Base-by-base conservation (phyloP, 53 echinoderm and acorn worm species). In the Hippasteria phrygiana region DNA sequence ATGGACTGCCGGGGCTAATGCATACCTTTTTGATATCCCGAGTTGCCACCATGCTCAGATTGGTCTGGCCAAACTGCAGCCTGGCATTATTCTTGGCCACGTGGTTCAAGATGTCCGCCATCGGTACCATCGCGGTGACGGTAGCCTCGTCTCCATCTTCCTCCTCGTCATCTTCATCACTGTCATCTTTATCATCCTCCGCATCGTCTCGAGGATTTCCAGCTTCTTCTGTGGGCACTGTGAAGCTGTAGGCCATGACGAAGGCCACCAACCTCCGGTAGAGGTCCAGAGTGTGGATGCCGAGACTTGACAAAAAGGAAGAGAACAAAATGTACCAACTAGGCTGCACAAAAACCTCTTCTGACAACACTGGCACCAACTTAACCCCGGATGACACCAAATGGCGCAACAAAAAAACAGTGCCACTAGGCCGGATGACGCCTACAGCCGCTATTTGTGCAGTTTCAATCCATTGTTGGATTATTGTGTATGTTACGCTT, bases 231-330 rank as follows among this genome's bases (percentile, higher is more conserved):
- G 75, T 75, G 46, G 89, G 89, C 54, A 94, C 95, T 0, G 95
- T 93, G 90, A 98, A 98, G 75, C 98, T 98, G 88, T 98, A 98
- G 8, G 98, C 94, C 98, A 98, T 98, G 10, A 98, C 90, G 75
- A 98, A 98, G 48, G 95, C 92, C 1, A 98, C 98, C 87, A 90
- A 94, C 87, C 92, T 93, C 72, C 91, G 91, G 94, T 98, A 98
- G 0, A 98, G 87, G 5, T 95, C 91, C 13, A 98, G 83, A 4
- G 89, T 98, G 90, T 98, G 98, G 16, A 83, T 62, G 53, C 94
- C 63, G 22, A 74, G 56, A 88, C 94, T 98, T n/a, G n/a, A n/a
- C n/a, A n/a, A 78, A 42, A 6, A 71, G 31, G 31, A 71, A 37
- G 46, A 10, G 17, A 75, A 74, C 7, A 75, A 46, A 4, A 75